Conservation (phyloP, 2,113 vertebrate genomes). For the Phylloscopus trochiloides region DNA sequence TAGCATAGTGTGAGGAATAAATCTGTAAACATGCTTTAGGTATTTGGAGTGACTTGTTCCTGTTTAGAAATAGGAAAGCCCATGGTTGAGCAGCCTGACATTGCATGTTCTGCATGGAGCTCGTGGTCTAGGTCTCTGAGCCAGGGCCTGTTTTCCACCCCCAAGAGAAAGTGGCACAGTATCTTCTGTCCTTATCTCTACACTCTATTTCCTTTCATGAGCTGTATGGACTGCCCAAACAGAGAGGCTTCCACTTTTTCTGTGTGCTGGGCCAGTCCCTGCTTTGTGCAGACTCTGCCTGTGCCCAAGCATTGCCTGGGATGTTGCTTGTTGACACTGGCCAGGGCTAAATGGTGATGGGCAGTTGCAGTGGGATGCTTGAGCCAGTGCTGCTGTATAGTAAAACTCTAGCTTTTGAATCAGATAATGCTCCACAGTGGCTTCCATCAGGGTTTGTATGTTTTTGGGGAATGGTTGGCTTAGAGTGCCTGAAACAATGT, state of each 20-base stretch:
- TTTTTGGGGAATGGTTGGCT: neutral
- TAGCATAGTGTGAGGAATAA: neutral
- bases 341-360: neutral
- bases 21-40: neutral
- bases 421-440: neutral
- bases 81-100: rapidly evolving
- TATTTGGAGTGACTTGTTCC: neutral
- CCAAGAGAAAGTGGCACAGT: neutral
- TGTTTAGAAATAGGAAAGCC: neutral
- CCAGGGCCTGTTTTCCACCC: neutral
- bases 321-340: neutral
- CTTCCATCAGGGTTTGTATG: neutral
- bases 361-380: neutral
- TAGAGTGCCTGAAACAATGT: neutral
- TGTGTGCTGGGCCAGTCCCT: neutral
- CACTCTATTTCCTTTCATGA: neutral
- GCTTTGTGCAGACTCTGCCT: neutral
- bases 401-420: neutral
- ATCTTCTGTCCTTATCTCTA: neutral
- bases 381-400: neutral
- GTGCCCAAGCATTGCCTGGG: neutral
- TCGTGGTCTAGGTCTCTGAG: neutral
- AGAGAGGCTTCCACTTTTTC: neutral
- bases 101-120: too few species aligned
- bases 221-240: neutral